Percentiles rank a stretch among this genome's conserved stretches.
Evolutionary conservation across 2,113 vertebrate genomes (phyloP).

Genomic region (Cyphomyrus plagiostoma): DNA sequence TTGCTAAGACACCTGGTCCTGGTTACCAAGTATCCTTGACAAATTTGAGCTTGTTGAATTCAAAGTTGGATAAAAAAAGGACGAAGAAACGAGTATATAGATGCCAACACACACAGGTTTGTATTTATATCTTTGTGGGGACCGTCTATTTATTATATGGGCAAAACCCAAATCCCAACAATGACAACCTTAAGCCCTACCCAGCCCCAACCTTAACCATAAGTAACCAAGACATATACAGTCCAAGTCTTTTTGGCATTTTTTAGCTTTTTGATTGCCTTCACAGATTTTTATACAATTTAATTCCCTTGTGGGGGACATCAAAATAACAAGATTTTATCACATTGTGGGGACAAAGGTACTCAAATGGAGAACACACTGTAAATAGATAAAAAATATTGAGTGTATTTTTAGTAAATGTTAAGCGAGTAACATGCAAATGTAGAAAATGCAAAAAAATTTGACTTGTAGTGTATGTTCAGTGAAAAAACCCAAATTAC

Average conservation of each 20-base stretch:
- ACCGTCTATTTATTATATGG: background rate
- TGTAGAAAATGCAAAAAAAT: too few species aligned
- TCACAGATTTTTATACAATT: background rate
- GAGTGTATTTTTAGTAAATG: too few species aligned
- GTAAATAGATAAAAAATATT: too few species aligned
- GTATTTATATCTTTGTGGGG: too few species aligned
- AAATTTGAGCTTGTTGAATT: background rate
- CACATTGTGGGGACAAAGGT: too few species aligned
- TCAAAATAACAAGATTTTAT: too few species aligned
- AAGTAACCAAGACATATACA: background rate
- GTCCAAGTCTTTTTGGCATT: background rate
- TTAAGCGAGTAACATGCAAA: background rate
- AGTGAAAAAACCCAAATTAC: background rate
- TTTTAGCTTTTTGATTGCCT: background rate
- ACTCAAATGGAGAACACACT: background rate
- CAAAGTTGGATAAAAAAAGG: background rate
- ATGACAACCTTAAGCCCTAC: background rate
- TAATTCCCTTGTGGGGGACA: background rate
- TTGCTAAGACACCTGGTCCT: background rate
- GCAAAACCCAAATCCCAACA: background rate
- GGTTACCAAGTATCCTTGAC: background rate
- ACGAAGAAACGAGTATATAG: background rate
- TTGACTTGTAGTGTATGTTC: background rate
- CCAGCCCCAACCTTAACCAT: too few species aligned
- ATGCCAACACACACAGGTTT: background rate